These are phyloP conservation scores for Meganola albula DNA, from an alignment of 2,888 invertebrate species.

Conservation along the genomic window DNA sequence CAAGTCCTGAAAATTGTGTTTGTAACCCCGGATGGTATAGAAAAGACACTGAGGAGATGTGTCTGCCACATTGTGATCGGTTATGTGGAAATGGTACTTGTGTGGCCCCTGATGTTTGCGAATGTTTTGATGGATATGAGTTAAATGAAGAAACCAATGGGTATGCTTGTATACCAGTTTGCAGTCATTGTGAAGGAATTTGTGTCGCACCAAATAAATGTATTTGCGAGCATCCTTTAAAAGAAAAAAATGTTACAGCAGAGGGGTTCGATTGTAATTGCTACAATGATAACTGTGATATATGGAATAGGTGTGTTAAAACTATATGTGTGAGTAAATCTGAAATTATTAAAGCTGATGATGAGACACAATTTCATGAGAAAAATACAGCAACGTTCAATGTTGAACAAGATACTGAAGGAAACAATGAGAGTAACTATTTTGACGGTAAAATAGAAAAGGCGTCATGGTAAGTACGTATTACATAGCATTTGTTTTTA, in stretches of 20 bases:
- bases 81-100: conserved; percentile 34
- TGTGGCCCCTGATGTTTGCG: conserved; percentile 29
- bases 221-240: conserved; percentile 17
- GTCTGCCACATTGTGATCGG: conserved; percentile 26
- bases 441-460: conserved; percentile 9
- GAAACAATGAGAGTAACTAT: background rate
- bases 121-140: conserved; percentile 26
- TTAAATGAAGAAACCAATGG: conserved; percentile 1
- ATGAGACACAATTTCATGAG: background rate
- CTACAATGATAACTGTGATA: conserved; percentile 12
- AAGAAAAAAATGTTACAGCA: conserved; percentile 5
- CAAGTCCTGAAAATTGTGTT: conserved; percentile 6
- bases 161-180: conserved; percentile 20
- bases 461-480: conserved; percentile 8
- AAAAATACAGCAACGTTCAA: background rate
- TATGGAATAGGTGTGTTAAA: conserved; percentile 13
- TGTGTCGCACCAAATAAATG: conserved; percentile 25
- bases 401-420: background rate
- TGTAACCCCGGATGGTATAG: conserved; percentile 19
- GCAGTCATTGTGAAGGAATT: conserved; percentile 23
- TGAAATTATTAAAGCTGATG: background rate
- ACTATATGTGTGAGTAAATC: conserved; percentile 18
- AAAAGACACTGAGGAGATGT: conserved; percentile 15
- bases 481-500: background rate
- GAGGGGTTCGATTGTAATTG: conserved; percentile 21